Evolutionary conservation across 2,888 invertebrate genomes (phyloP), one percentile per base, ranked within the genome.

Genomic region (Strigamia crassipes): DNA sequence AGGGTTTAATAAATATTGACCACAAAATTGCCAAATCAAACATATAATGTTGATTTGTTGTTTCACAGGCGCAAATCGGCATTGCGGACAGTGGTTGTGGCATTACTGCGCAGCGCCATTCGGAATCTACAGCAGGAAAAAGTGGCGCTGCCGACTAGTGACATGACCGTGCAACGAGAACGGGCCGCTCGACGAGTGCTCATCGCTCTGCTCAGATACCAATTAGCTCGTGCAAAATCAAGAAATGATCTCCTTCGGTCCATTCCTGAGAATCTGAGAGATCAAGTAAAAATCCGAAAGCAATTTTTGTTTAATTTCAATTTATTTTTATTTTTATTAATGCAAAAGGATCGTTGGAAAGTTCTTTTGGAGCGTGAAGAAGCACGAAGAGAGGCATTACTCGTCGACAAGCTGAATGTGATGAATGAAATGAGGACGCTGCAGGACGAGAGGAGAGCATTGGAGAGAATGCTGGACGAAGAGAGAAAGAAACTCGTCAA

Each of bases 371-470:
- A 79, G 34, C 31, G n/a, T 5, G 79, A 79, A 79, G 79, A 79
- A 79, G 15, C n/a, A 4, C 31, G 79, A 38, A 34, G 79, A 15
- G 79, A 79, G 41, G 41, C 8, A 3, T 21, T 79, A 38, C 15
- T 79, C 15, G 79, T 79, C 9, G 79, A 79, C n/a, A 79, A 79
- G 21, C 12, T 79, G 12, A 79, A 79, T 31, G 38, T 38, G 41
- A 38, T 38, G 41, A 79, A 79, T 79, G 79, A 79, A 79, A n/a
- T 79, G 38, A 34, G 79, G 15, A 79, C 79, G n/a, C 6, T 38
- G 15, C 79, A 79, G 34, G 79, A 79, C 10, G 79, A 79, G 41
- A 15, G 38, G 13, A 23, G 27, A 38, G 31, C 41, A 6, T 79
- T 79, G n/a, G 34, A 79, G 41, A 15, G 21, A 27, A 79, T 79